Percentiles rank a stretch among this genome's conserved stretches.
These are phyloP conservation scores for Trididemnum nubilum DNA, from an alignment of 23 tunicate genomes.

Conservation along the genomic window DNA sequence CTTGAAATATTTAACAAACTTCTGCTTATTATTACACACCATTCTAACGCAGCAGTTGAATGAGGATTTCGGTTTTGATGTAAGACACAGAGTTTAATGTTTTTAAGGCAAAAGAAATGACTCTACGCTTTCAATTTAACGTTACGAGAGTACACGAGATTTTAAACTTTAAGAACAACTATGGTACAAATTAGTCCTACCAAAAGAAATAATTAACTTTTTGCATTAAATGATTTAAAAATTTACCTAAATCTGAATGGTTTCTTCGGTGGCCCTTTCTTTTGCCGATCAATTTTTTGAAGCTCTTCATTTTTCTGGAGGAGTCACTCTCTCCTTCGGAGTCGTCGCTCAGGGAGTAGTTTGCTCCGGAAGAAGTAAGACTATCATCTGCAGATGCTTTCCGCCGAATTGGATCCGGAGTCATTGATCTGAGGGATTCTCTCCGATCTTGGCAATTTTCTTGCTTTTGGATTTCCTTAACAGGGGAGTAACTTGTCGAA, in stretches of 20 bases:
- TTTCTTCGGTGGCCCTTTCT: constrained; percentile 25
- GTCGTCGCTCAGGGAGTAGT: neutral
- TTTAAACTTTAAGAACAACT: too few relatives aligned
- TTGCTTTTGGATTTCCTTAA: constrained; percentile 22
- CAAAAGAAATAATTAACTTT: too few relatives aligned
- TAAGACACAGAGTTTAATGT: too few relatives aligned
- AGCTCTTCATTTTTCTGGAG: neutral
- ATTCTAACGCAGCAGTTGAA: too few relatives aligned
- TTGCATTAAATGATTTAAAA: neutral
- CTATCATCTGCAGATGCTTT: constrained; percentile 13
- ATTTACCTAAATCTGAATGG: constrained; percentile 23
- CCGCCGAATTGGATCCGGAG: neutral
- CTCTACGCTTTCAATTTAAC: too few relatives aligned
- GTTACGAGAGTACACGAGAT: too few relatives aligned
- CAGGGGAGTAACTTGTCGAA: constrained; percentile 28
- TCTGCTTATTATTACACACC: too few relatives aligned
- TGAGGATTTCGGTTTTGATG: too few relatives aligned
- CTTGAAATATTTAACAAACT: too few relatives aligned
- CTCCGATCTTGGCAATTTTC: neutral
- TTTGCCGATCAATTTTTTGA: neutral
- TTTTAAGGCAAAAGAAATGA: too few relatives aligned
- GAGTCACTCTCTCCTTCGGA: neutral
- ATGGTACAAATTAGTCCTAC: too few relatives aligned
- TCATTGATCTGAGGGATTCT: neutral
- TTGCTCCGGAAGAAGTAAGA: neutral